Base-by-base conservation (phyloP, 2,797 vertebrate species). In the Brachyrhaphis roseni region DNA sequence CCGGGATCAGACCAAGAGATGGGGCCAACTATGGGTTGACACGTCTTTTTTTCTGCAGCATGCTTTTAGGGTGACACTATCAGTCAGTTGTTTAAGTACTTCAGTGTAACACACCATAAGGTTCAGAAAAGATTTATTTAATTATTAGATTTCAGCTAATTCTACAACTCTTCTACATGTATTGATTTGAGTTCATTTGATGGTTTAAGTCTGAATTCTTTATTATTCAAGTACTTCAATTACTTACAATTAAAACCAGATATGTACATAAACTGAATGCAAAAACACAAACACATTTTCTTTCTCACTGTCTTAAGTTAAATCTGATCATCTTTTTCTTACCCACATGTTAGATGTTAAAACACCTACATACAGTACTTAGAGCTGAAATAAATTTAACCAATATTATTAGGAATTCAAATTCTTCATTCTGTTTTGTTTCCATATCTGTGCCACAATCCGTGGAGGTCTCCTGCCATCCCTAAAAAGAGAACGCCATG, bases 1-100 rank as follows among this genome's bases (percentile, higher is more conserved):
- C 79, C 82, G 53, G 59, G 76, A 36, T 10, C 18, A 55, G 49
- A 83, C 47, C 12, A 16, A 76, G 13, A 28, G 53, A 78, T 10
- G 15, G 34, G 41, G 82, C 75, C 70, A 83, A 75, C 43, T 43
- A 7, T 39, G 36, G 43, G 26, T 34, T n/a, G 75, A n/a, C 16
- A 0, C 46, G 1, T 47, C 4, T 43, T 11, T 3, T 8, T 75
- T 41, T 13, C 13, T n/a, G 23, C 34, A 41, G 20, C 11, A 57
- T 57, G 15, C 51, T 43, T 26, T 43, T 36, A 43, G 39, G 23
- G 47, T 75, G 43, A 45, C 41, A 46, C 49, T 51, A 74, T 47
- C 34, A 74, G 72, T 39, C 59, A 53, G 26, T 45, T 28, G 39
- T 66, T 68, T 20, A 74, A 45, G n/a, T 31, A n/a, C 36, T 41